Conservation (phyloP, 2,888 invertebrate species). For the Linyphia triangularis region DNA sequence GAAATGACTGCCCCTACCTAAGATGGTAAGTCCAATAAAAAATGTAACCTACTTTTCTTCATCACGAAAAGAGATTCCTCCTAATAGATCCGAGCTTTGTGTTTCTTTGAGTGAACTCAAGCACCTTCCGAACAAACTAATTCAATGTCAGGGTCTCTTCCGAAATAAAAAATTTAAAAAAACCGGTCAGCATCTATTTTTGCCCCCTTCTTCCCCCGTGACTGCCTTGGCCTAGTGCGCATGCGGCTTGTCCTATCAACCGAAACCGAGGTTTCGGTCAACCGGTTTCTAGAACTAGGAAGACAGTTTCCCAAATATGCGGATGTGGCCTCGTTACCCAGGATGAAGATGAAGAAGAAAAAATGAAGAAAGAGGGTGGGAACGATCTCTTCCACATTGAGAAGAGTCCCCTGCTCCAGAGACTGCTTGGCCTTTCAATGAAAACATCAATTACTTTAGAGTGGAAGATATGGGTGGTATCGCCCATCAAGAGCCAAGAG, state of each 20-base stretch:
- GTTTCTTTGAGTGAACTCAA: conserved; percentile 47
- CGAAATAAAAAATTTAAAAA: not conserved
- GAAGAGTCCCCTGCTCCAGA: conserved; percentile 48
- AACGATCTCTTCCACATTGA: conserved; percentile 25
- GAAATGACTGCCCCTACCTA: too few relatives aligned
- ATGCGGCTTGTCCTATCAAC: conserved; percentile 68
- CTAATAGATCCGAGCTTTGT: not conserved
- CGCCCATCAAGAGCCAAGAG: not conserved
- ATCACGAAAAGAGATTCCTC: conserved; percentile 22
- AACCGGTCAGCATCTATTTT: conserved; percentile 44
- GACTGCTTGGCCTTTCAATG: conserved; percentile 32
- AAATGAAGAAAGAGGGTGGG: conserved; percentile 42
- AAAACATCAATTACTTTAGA: conserved; percentile 37
- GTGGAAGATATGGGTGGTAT: conserved; percentile 17
- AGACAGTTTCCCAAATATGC: conserved; percentile 70
- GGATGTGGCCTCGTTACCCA: conserved; percentile 73
- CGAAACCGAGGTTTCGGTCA: conserved; percentile 63
- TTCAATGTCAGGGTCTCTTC: conserved; percentile 68
- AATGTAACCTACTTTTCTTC: conserved; percentile 68
- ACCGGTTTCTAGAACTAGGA: conserved; percentile 72
- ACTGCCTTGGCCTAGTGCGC: conserved; percentile 69
- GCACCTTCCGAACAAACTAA: conserved; percentile 36
- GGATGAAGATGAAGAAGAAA: conserved; percentile 28
- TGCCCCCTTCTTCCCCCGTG: conserved; percentile 12
- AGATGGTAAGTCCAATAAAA: not conserved